phyloP scores from a whole-genome alignment of 2,797 vertebrate species.

The Tokudaia tokunoshimensis region DNA sequence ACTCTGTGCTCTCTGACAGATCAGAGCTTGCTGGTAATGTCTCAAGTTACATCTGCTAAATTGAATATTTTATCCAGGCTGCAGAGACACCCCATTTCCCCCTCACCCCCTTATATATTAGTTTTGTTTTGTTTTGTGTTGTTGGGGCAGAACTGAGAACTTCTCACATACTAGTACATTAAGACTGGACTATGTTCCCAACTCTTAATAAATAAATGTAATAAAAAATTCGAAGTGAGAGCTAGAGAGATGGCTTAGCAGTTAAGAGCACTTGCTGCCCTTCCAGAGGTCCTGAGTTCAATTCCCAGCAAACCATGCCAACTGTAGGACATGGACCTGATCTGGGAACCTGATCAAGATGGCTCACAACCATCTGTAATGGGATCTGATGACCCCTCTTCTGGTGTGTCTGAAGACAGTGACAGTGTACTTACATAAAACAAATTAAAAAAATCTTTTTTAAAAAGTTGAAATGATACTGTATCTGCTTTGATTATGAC shows the following conservation, averaged over 20 bases:
- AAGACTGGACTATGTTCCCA: background rate
- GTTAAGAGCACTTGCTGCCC: too few relatives aligned
- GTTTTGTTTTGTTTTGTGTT: background rate
- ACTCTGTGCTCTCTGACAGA: slow-evolving; percentile 13
- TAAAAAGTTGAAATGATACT: background rate
- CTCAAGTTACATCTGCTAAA: background rate
- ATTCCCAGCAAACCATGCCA: too few relatives aligned
- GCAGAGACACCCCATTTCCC: too few relatives aligned
- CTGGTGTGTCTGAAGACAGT: too few relatives aligned
- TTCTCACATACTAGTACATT: background rate
- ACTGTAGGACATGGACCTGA: too few relatives aligned
- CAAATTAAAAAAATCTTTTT: background rate
- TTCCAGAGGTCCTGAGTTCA: too few relatives aligned
- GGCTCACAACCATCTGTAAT: too few relatives aligned
- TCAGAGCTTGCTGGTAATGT: background rate
- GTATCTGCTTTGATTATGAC: slow-evolving; percentile 13
- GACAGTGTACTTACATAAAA: too few relatives aligned
- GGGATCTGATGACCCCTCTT: too few relatives aligned
- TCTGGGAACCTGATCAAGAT: too few relatives aligned
- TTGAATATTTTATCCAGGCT: background rate
- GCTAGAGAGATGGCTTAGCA: too few relatives aligned
- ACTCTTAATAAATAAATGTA: background rate
- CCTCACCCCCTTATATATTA: background rate
- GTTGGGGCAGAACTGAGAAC: background rate
- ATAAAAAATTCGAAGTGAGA: background rate